Evolutionary conservation across 2,888 invertebrate species (phyloP).

Genomic region (Tuberolachnus salignus): DNA sequence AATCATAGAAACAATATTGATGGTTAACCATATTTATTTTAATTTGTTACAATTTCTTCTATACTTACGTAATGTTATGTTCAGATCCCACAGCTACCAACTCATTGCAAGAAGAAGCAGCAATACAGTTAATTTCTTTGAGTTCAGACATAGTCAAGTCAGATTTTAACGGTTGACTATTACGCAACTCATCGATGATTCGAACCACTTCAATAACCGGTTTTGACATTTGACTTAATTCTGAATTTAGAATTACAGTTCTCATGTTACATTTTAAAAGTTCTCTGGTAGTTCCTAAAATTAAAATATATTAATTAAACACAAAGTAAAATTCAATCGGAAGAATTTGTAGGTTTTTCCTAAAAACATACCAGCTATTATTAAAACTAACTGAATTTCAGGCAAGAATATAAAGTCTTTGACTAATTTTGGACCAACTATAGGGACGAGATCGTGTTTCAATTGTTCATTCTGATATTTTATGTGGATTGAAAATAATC

Average conservation of each 20-base stretch:
- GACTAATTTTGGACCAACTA: constrained; percentile 54
- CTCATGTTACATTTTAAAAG: constrained; percentile 51
- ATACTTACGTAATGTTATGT: constrained; percentile 46
- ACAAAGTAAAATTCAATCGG: background rate
- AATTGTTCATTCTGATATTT: constrained; percentile 34
- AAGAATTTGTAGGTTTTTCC: background rate
- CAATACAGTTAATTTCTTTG: constrained; percentile 50
- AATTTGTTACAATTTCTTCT: background rate
- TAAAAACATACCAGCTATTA: constrained; percentile 52
- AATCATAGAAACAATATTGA: constrained; percentile 14
- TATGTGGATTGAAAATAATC: constrained; percentile 57
- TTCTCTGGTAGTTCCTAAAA: constrained; percentile 42
- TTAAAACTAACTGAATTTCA: constrained; percentile 55
- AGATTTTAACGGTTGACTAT: constrained; percentile 30
- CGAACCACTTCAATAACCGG: constrained; percentile 45
- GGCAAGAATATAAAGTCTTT: constrained; percentile 52
- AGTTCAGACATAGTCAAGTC: constrained; percentile 35
- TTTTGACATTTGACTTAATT: constrained; percentile 50
- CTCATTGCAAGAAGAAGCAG: constrained; percentile 39
- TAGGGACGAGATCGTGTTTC: constrained; percentile 50
- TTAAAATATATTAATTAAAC: background rate
- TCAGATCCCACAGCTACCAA: constrained; percentile 42
- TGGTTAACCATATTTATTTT: background rate
- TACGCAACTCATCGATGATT: constrained; percentile 40
- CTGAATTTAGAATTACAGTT: constrained; percentile 29